These are phyloP conservation scores for Andinoacara biseriatus DNA, from an alignment of 2,113 vertebrate genomes.

Conservation along the genomic window DNA sequence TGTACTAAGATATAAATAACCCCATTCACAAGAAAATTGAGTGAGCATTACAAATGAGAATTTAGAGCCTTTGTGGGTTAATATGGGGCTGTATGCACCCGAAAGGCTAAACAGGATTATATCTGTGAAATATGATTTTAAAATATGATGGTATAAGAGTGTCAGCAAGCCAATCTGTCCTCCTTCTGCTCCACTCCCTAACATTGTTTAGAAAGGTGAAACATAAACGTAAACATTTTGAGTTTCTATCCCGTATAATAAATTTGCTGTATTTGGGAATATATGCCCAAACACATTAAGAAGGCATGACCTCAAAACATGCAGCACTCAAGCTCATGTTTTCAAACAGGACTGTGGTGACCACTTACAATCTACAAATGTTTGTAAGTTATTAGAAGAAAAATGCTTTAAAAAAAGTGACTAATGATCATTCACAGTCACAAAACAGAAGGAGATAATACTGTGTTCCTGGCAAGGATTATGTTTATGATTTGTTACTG, in stretches of 20 bases:
- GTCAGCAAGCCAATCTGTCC: neutral
- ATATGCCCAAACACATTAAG: neutral
- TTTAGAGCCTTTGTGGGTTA: constrained; percentile 41
- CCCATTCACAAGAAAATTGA: neutral
- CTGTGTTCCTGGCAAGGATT: neutral
- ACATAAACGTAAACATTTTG: neutral
- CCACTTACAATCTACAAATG: neutral
- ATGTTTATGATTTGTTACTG: constrained; percentile 1
- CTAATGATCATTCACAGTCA: neutral
- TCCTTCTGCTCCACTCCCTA: neutral
- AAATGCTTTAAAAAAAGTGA: constrained; percentile 10
- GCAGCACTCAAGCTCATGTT: neutral
- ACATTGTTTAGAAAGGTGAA: neutral
- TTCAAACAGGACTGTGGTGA: neutral
- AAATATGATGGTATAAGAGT: neutral
- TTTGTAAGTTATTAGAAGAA: neutral
- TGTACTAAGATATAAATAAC: neutral
- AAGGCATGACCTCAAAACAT: neutral
- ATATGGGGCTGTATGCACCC: constrained; percentile 8
- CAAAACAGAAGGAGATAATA: neutral
- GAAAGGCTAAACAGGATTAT: constrained; percentile 28
- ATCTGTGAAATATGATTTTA: neutral
- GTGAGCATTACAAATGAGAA: neutral
- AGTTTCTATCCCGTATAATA: neutral
- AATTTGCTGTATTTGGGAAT: neutral